Evolutionary conservation across 1,140 invertebrate genomes (phyloP), one percentile per base, ranked within the genome.

Genomic region (Musca vetustissima): DNA sequence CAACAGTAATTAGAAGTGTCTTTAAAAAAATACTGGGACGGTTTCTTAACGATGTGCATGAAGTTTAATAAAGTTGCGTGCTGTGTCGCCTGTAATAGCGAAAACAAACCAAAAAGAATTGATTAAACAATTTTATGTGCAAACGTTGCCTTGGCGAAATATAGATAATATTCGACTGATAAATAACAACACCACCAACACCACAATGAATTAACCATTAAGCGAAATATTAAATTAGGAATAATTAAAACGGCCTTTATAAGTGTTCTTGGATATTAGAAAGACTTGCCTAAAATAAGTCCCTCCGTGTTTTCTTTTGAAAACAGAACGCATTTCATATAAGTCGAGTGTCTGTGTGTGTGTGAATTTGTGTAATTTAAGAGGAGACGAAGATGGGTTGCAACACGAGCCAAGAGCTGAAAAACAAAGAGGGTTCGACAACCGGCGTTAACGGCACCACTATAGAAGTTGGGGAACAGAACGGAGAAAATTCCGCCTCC

Each of bases 401-500:
- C 74, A 80, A 80, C 64, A 80, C 78, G 53, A 80, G 78, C 73
- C 78, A 80, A 69, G 78, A 80, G 73, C 73, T 80, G 59, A 80
- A 80, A 68, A 80, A 78, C 64, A 80, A 80, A 74, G 78, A 80
- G 67, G 78, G 75, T 76, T 76, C 75, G 68, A 75, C 76, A 24
- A 73, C 73, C 2, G 73, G 71, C 32, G 49, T 65, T 57, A 69
- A 69, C 22, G 68, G 69, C 9, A 55, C 47, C 28, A 57, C 57
- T 21, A 17, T 21, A 21, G 47, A 13, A 13, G 32, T 17, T 25
- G 25, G n/a, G 61, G n/a, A 19, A 24, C 55, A 49, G 47, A 43
- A 52, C 48, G 49, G 25, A 19, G 61, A 53, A n/a, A 64, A 53
- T 24, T 15, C 32, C 28, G 19, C 36, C 24, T n/a, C 28, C 47